Conservation (phyloP, 1,140 invertebrate species). For the Sinella curviseta region DNA sequence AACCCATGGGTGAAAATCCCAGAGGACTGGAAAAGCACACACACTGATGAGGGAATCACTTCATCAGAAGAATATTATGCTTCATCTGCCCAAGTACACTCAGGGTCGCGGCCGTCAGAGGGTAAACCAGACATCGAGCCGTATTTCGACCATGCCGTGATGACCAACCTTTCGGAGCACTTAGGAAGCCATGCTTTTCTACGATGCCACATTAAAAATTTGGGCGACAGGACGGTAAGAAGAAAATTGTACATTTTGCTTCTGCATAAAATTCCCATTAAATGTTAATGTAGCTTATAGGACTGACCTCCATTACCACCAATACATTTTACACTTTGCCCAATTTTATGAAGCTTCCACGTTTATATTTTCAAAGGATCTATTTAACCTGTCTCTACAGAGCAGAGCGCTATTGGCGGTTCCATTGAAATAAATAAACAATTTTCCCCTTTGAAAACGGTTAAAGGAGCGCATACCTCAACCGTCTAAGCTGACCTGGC, state of each 20-base stretch:
- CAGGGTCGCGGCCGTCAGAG: not conserved
- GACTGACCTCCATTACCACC: no score
- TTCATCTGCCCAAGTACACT: slow-evolving; percentile 13
- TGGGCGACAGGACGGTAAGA: slow-evolving; percentile 66
- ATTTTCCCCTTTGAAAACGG: not conserved
- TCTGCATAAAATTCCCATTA: no score
- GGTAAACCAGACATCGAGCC: slow-evolving; percentile 44
- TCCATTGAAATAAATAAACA: no score
- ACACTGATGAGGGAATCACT: slow-evolving; percentile 40
- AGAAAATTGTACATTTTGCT: slow-evolving; percentile 12
- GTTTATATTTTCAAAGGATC: no score
- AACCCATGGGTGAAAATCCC: slow-evolving; percentile 50
- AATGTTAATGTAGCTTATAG: no score
- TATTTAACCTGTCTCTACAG: no score
- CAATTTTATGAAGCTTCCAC: no score
- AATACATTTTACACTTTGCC: no score
- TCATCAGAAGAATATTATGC: slow-evolving; percentile 27
- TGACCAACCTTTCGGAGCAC: slow-evolving; percentile 77
- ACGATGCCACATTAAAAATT: slow-evolving; percentile 73
- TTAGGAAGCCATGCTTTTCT: slow-evolving; percentile 79
- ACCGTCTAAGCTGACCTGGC: no score
- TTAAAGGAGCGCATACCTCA: no score
- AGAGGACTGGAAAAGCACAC: slow-evolving; percentile 44
- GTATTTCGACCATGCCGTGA: slow-evolving; percentile 66
- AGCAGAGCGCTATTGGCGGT: no score